A percentile compares a stretch with the other conserved stretches of the same genome.
Conservation (phyloP, 2,797 vertebrate genomes). For the Myotis pilosus region DNA sequence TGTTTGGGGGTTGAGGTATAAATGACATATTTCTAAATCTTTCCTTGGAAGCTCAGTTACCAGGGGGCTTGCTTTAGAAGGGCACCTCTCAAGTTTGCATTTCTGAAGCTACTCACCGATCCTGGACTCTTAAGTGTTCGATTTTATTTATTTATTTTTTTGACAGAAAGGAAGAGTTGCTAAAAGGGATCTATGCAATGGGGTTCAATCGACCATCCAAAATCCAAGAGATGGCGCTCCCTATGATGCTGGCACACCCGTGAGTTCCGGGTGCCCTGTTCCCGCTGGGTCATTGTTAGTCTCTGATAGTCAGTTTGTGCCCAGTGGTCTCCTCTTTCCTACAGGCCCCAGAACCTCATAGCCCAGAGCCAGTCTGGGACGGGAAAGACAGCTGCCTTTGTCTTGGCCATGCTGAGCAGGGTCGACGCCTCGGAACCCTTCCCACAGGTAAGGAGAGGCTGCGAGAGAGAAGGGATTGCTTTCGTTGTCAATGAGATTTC, state of each 20-base stretch:
- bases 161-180: slow-evolving; percentile 81
- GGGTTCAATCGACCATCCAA: slow-evolving; percentile 87
- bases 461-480: background rate
- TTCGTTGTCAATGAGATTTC: background rate
- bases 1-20: background rate
- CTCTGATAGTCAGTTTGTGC: background rate
- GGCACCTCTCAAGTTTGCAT: background rate
- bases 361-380: slow-evolving; percentile 89
- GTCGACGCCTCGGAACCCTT: slow-evolving; percentile 76
- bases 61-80: slow-evolving; percentile 39
- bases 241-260: slow-evolving; percentile 84
- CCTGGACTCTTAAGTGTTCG: background rate
- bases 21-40: background rate
- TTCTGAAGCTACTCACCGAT: slow-evolving; percentile 4
- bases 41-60: background rate
- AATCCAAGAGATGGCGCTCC: slow-evolving; percentile 84
- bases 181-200: slow-evolving; percentile 83
- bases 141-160: slow-evolving; percentile 36
- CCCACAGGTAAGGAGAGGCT: slow-evolving; percentile 82
- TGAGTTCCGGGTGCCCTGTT: slow-evolving; percentile 78
- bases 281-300: background rate
- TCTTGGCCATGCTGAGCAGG: slow-evolving; percentile 87
- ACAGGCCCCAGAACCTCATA: slow-evolving; percentile 86
- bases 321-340: slow-evolving; percentile 60
- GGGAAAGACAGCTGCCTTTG: slow-evolving; percentile 87